Percentiles rank a stretch among this genome's conserved stretches.
Conservation (phyloP, 2,113 vertebrate species). For the Oostethus manadensis region DNA sequence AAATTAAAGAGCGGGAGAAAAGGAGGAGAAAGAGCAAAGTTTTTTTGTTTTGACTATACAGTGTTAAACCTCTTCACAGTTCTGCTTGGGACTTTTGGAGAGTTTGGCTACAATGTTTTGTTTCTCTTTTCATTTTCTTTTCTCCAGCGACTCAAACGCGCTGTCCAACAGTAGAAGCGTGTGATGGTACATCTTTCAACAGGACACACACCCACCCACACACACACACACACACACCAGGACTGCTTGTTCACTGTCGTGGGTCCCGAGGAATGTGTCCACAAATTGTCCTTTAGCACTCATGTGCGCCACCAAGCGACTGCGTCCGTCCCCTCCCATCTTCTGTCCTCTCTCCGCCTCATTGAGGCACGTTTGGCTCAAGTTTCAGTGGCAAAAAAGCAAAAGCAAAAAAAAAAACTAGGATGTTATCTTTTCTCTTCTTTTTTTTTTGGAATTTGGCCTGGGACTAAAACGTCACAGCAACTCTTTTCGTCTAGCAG, state of each 20-base stretch:
- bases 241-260: conserved; percentile 61
- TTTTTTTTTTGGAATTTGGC: conserved; percentile 90
- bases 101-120: conserved; percentile 78
- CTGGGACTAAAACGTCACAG: conserved; percentile 99
- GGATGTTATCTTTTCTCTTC: conserved; percentile 48
- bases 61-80: conserved; percentile 99
- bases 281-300: conserved; percentile 80
- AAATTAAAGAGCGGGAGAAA: conserved; percentile 82
- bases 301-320: conserved; percentile 50
- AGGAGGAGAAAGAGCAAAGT: conserved; percentile 80
- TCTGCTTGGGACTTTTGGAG: conserved; percentile 97
- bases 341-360: conserved; percentile 91
- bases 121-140: conserved; percentile 67
- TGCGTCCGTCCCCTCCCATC: conserved; percentile 86
- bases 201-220: conserved; percentile 49
- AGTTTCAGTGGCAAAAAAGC: conserved; percentile 97
- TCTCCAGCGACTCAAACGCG: neutral
- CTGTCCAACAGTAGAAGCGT: neutral
- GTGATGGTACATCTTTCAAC: conserved; percentile 50
- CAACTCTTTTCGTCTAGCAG: conserved; percentile 87
- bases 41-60: conserved; percentile 84
- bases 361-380: conserved; percentile 99
- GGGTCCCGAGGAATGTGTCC: conserved; percentile 99
- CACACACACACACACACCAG: conserved; percentile 37
- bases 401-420: conserved; percentile 44